Evolutionary conservation across 1,140 invertebrate species (phyloP).

Genomic region (Teleogryllus occipitalis): DNA sequence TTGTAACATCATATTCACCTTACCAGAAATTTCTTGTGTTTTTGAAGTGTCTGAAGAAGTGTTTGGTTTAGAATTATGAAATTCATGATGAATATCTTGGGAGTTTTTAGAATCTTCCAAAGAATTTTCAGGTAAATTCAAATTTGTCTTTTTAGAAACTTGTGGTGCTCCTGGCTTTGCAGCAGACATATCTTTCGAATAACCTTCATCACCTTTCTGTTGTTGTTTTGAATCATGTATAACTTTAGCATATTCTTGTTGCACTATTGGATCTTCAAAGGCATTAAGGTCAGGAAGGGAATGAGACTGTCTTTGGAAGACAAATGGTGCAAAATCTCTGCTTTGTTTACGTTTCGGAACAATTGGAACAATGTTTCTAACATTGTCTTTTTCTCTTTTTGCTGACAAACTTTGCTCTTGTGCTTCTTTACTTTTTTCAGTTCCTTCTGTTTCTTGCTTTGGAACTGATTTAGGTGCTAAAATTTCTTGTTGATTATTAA

Average conservation of each 20-base stretch:
- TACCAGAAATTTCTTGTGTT: neutral
- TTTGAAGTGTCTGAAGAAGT: neutral
- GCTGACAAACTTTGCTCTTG: neutral
- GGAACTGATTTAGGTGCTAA: neutral
- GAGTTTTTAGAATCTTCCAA: neutral
- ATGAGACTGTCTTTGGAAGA: neutral
- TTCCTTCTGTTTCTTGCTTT: neutral
- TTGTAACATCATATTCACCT: neutral
- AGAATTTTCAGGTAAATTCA: neutral
- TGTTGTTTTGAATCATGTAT: neutral
- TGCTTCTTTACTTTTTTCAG: neutral
- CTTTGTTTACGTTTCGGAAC: neutral
- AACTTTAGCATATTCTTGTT: neutral
- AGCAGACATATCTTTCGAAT: neutral
- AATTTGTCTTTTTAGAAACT: neutral
- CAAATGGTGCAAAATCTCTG: neutral
- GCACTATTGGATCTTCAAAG: neutral
- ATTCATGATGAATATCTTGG: too few relatives aligned
- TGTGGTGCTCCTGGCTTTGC: neutral
- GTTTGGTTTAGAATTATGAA: neutral
- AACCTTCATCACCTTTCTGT: neutral
- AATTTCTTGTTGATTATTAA: slow-evolving; percentile 38
- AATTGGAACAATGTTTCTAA: neutral
- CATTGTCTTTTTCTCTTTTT: slow-evolving; percentile 14
- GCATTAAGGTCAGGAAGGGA: neutral